Conservation (phyloP, 1,140 invertebrate species). For the Drosophila serrata region DNA sequence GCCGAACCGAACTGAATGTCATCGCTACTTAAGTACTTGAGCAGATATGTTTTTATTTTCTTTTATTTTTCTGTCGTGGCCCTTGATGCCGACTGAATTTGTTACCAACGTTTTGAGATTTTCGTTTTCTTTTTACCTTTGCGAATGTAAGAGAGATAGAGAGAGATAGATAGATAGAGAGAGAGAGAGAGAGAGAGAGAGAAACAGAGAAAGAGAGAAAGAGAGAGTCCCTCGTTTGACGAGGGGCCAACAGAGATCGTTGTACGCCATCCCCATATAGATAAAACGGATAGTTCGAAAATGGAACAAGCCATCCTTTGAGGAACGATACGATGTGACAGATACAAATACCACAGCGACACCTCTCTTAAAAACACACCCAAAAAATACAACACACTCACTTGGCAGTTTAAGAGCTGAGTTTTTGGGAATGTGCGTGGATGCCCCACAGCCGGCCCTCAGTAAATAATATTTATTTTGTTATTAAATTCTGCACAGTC, state of each 20-base stretch:
- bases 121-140: background rate
- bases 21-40: slow-evolving; percentile 8
- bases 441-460: background rate
- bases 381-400: too few relatives aligned
- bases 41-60: background rate
- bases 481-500: slow-evolving; percentile 40
- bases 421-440: background rate
- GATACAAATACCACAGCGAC: background rate
- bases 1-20: background rate
- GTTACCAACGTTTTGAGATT: slow-evolving; percentile 10
- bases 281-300: slow-evolving; percentile 6
- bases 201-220: too few relatives aligned
- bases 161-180: too few relatives aligned
- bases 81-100: background rate
- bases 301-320: background rate
- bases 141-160: background rate
- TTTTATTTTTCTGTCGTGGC: too few relatives aligned
- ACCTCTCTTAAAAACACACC: background rate
- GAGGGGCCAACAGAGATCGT: background rate
- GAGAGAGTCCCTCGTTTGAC: background rate
- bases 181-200: too few relatives aligned
- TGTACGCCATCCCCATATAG: background rate
- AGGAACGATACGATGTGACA: slow-evolving; percentile 21
- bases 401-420: background rate
- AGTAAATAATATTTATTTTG: slow-evolving; percentile 23